phyloP scores from a whole-genome alignment of 2,113 vertebrate species.

The Epinephelus fuscoguttatus region DNA sequence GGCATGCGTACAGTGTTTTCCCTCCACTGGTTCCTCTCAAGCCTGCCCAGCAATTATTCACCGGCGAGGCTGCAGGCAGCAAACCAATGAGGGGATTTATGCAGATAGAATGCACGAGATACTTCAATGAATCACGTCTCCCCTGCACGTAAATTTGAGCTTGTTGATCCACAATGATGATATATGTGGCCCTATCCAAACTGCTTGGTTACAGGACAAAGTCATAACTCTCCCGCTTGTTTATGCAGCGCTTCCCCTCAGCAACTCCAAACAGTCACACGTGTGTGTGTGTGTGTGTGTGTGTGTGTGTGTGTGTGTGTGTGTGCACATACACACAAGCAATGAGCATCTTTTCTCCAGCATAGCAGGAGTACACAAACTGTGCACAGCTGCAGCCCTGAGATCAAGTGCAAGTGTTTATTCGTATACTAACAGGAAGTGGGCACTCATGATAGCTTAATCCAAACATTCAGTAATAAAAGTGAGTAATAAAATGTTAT shows the following conservation, averaged over 20 bases:
- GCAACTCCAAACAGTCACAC: neutral
- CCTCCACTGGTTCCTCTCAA: slow-evolving; percentile 54
- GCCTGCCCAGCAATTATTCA: slow-evolving; percentile 70
- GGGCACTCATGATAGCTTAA: neutral
- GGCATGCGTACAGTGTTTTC: slow-evolving; percentile 47
- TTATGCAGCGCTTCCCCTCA: slow-evolving; percentile 26
- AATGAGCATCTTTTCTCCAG: neutral
- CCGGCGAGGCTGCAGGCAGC: slow-evolving; percentile 57
- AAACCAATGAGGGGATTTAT: slow-evolving; percentile 79
- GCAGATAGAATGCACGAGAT: slow-evolving; percentile 65
- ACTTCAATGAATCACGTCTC: slow-evolving; percentile 68
- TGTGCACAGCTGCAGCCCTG: slow-evolving; percentile 20
- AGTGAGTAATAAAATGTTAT: no score
- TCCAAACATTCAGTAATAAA: neutral
- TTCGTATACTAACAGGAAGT: slow-evolving; percentile 17
- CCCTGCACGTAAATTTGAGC: slow-evolving; percentile 68
- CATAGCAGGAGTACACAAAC: slow-evolving; percentile 4
- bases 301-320: neutral
- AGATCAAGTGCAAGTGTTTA: slow-evolving; percentile 12
- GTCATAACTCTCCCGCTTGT: slow-evolving; percentile 71
- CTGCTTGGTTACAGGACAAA: slow-evolving; percentile 48
- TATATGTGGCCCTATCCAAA: slow-evolving; percentile 57
- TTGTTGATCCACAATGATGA: slow-evolving; percentile 75
- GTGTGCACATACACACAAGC: neutral
- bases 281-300: neutral